Conservation (phyloP, 2,888 invertebrate species). For the Lymantria dispar region DNA sequence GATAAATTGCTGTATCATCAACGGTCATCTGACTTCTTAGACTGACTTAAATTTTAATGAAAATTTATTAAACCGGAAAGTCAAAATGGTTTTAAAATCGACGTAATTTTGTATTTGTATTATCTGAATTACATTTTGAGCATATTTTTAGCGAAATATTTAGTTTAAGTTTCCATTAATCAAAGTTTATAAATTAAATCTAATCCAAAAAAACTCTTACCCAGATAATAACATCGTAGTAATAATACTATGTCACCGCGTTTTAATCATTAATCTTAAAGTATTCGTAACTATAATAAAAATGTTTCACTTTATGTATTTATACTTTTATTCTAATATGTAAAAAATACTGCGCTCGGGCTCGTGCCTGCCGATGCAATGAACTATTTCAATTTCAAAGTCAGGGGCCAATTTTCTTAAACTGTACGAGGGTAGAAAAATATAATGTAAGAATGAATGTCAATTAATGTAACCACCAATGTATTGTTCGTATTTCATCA, state of each 20-base stretch:
- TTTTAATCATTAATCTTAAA: conserved; percentile 43
- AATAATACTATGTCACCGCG: conserved; percentile 22
- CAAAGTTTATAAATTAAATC: too few relatives aligned
- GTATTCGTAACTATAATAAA: conserved; percentile 26
- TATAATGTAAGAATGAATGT: background rate
- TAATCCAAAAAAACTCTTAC: conserved; percentile 42
- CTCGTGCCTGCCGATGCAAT: conserved; percentile 63
- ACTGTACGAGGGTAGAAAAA: background rate
- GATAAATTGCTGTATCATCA: too few relatives aligned
- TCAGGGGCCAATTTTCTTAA: background rate
- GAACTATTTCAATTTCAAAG: conserved; percentile 42
- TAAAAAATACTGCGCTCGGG: conserved; percentile 39
- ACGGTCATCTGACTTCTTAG: too few relatives aligned
- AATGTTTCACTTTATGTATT: conserved; percentile 41
- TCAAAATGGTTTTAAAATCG: too few relatives aligned
- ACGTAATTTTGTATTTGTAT: too few relatives aligned
- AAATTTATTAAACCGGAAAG: too few relatives aligned
- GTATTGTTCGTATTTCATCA: too few relatives aligned
- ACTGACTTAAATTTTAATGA: too few relatives aligned
- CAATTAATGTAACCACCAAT: too few relatives aligned
- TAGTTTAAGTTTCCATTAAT: too few relatives aligned
- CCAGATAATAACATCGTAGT: conserved; percentile 61
- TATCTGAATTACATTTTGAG: too few relatives aligned
- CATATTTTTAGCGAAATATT: too few relatives aligned
- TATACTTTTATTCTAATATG: background rate